Conservation (phyloP, 1,140 invertebrate genomes). For the Coptotermes formosanus region DNA sequence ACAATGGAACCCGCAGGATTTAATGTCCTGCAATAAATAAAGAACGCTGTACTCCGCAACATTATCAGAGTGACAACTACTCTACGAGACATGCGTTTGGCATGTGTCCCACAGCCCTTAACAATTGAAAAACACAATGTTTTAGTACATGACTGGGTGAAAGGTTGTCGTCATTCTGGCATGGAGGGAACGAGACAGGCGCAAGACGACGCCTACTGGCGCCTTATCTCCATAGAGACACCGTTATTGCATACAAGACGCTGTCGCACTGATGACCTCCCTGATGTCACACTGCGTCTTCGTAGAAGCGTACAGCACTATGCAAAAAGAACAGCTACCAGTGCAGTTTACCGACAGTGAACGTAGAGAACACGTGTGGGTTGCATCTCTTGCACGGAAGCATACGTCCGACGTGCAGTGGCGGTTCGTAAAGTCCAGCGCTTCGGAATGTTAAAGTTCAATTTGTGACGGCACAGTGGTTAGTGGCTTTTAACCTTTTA, state of each 20-base stretch:
- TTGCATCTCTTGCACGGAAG: background rate
- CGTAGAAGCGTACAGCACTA: background rate
- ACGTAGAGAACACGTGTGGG: background rate
- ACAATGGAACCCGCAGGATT: no score
- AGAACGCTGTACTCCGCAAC: no score
- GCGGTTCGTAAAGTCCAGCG: background rate
- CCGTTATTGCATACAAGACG: background rate
- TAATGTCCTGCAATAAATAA: no score
- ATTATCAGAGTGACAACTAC: no score
- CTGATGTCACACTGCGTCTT: background rate
- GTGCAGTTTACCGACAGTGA: background rate
- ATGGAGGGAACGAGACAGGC: background rate
- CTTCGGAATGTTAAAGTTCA: no score
- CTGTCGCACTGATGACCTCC: background rate
- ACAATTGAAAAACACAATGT: background rate
- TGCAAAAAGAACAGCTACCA: background rate
- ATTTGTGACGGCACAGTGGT: no score
- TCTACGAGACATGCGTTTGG: no score
- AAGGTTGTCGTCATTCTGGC: background rate
- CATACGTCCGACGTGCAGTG: background rate
- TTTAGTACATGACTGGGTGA: background rate
- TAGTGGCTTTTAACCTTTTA: no score
- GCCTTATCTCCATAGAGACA: conserved; percentile 8
- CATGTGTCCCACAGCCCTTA: no score
- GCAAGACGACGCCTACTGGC: background rate